Base-by-base conservation (phyloP, 2,797 vertebrate genomes). In the Alfaro cultratus region DNA sequence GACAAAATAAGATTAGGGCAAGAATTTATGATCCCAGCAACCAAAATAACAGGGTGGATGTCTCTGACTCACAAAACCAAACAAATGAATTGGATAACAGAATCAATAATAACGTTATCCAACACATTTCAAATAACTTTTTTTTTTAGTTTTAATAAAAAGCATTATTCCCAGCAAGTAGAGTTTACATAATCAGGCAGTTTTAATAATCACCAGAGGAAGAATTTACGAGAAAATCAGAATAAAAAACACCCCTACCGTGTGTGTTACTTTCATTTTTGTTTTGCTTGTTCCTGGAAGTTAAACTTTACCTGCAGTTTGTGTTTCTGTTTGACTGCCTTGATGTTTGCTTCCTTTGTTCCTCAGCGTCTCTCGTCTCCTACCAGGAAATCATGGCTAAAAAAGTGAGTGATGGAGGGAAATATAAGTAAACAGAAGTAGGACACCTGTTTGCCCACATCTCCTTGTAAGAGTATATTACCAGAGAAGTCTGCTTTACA, bases 391-490 rank as follows among this genome's bases (percentile, higher is more conserved):
- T 77, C 77, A 47, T 41, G 71, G 46, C 73, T 68, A 55, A 79
- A 29, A 55, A 39, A 68, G 57, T 78, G 51, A 74, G 46, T 68
- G 43, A 84, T 70, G 49, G 53, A 55, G 68, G 57, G 45, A 80
- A 79, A 80, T 80, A 81, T 46, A 53, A 26, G 57, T 45, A 39
- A 79, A 76, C 75, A 82, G 43, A 86, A 78, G 29, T 74, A 53
- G 71, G 39, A 80, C 79, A 79, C 36, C 34, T 78, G 49, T 77
- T 84, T 75, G 55, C 36, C 10, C 29, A 46, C n/a, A 51, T 75
- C n/a, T 45, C 53, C 43, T 39, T 47, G 45, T 55, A 80, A 49
- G 79, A 75, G 36, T 53, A 23, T 31, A 46, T 79, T 31, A 73
- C 11, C 49, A 64, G 7, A 55, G 34, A 77, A 68, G 46, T 55